Evolutionary conservation across 2,888 invertebrate genomes (phyloP).

Genomic region (Deroplatys truncata): DNA sequence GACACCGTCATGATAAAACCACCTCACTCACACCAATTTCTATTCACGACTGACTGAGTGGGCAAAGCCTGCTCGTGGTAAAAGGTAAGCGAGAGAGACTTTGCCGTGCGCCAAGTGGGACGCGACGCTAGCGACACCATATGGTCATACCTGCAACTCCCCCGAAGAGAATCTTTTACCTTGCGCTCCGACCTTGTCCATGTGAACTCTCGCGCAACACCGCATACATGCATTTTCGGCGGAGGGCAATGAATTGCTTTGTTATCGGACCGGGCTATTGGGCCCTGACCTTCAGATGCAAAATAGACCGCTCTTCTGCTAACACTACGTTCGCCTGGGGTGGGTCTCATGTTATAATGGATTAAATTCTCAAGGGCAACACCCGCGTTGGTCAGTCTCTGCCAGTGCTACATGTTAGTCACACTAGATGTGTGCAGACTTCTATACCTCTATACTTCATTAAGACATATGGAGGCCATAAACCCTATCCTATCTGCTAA

Average conservation of each 20-base stretch:
- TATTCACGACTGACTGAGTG: background rate
- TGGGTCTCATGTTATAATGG: background rate
- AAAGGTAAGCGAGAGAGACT: background rate
- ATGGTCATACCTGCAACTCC: background rate
- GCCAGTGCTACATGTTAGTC: too few relatives aligned
- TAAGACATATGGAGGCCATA: too few relatives aligned
- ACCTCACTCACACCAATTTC: background rate
- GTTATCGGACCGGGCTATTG: background rate
- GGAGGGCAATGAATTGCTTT: background rate
- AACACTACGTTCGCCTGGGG: too few relatives aligned
- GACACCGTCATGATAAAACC: slow-evolving; percentile 70
- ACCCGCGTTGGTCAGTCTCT: too few relatives aligned
- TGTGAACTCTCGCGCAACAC: background rate
- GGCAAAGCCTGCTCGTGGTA: background rate
- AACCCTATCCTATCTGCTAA: too few relatives aligned
- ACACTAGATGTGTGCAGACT: too few relatives aligned
- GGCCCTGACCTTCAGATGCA: background rate
- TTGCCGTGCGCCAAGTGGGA: slow-evolving; percentile 8
- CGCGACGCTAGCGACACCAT: background rate
- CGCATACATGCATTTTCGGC: background rate
- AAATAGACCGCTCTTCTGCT: background rate
- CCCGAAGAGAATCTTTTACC: background rate
- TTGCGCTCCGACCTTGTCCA: slow-evolving; percentile 11
- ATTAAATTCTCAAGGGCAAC: too few relatives aligned
- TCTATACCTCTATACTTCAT: too few relatives aligned